A percentile compares a stretch with the other conserved stretches of the same genome.
Evolutionary conservation across 2,113 vertebrate genomes (phyloP).

Genomic region (Alexandromys fortis): DNA sequence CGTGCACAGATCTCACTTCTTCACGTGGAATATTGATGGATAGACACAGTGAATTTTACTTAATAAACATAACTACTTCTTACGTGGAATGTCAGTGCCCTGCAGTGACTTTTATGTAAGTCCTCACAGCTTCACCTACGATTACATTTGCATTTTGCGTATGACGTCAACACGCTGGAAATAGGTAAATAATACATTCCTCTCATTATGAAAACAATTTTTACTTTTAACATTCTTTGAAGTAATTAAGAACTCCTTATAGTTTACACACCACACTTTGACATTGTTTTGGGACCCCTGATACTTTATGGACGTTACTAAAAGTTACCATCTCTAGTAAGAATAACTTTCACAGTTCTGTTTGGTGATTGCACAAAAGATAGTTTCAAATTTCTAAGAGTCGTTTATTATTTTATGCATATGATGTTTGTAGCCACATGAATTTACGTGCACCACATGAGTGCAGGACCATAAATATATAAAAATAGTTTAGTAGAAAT

Average conservation of each 20-base stretch:
- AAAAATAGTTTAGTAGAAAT: background rate
- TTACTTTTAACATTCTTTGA: background rate
- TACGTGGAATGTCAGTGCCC: background rate
- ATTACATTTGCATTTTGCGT: background rate
- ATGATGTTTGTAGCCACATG: background rate
- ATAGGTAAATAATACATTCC: background rate
- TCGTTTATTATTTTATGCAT: background rate
- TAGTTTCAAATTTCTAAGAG: background rate
- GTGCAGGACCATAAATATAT: background rate
- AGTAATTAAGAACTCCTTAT: background rate
- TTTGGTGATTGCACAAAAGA: background rate
- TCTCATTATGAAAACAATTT: background rate
- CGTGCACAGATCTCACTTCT: background rate
- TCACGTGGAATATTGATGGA: background rate
- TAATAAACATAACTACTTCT: background rate
- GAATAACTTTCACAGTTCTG: no score
- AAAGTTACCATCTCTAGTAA: background rate
- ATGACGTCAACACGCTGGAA: background rate
- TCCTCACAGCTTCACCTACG: background rate
- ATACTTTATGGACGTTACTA: background rate
- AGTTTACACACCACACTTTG: background rate
- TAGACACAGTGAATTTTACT: background rate
- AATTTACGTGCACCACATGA: no score
- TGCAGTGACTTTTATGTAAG: background rate
- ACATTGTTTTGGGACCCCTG: background rate